phyloP scores from a whole-genome alignment of 2,797 vertebrate genomes.

The Hippoglossus hippoglossus region DNA sequence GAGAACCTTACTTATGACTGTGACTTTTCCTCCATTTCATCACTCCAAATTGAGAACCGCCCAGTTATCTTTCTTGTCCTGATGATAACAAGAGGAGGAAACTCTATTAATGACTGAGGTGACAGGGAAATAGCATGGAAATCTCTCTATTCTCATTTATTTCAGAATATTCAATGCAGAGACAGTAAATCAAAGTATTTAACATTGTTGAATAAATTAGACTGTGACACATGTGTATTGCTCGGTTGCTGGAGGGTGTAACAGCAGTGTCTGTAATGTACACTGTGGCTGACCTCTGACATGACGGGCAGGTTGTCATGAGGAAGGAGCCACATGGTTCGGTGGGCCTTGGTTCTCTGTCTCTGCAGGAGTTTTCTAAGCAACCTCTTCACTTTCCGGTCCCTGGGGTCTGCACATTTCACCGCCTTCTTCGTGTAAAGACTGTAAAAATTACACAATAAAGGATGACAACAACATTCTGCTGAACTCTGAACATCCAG shows the following conservation, averaged over 20 bases:
- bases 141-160: too few relatives aligned
- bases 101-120: background rate
- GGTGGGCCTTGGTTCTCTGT: constrained; percentile 75
- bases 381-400: constrained; percentile 86
- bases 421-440: constrained; percentile 88
- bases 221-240: too few relatives aligned
- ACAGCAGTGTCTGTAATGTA: background rate
- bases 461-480: constrained; percentile 25
- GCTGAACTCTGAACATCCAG: background rate
- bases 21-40: constrained; percentile 51
- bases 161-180: too few relatives aligned
- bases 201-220: background rate
- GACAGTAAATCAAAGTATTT: too few relatives aligned
- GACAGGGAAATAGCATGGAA: background rate
- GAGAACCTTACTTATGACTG: constrained; percentile 72
- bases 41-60: constrained; percentile 68
- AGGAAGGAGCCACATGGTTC: constrained; percentile 80
- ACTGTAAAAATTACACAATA: constrained; percentile 57
- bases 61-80: constrained; percentile 79
- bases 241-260: background rate
- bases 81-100: constrained; percentile 21
- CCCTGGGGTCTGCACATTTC: constrained; percentile 86
- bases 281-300: constrained; percentile 76
- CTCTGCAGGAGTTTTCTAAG: constrained; percentile 83
- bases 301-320: constrained; percentile 85